These are phyloP conservation scores for Digitonthophagus gazella DNA, from an alignment of 2,888 invertebrate species.

Conservation along the genomic window DNA sequence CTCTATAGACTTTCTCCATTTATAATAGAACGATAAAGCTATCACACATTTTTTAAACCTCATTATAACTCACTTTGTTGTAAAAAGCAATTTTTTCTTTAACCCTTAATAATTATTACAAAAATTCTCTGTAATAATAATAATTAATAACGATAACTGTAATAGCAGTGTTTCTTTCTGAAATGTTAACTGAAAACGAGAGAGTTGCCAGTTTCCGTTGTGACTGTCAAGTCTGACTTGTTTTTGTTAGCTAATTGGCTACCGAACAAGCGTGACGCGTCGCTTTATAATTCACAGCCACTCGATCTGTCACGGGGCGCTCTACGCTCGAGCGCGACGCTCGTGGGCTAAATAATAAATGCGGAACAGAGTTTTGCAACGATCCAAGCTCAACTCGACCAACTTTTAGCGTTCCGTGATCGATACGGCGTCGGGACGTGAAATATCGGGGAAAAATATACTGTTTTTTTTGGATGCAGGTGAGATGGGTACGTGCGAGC, in stretches of 20 bases:
- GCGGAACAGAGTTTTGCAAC: slow-evolving; percentile 10
- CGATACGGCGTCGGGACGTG: neutral
- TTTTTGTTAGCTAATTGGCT: slow-evolving; percentile 48
- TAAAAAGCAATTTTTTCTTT: too few species aligned
- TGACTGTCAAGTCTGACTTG: slow-evolving; percentile 31
- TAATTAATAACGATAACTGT: too few species aligned
- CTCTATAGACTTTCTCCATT: too few species aligned
- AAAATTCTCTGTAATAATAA: too few species aligned
- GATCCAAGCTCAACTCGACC: neutral
- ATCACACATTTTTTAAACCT: too few species aligned
- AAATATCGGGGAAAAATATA: neutral
- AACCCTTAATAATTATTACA: too few species aligned
- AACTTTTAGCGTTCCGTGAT: neutral
- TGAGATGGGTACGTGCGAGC: too few species aligned
- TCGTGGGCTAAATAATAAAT: slow-evolving; percentile 28
- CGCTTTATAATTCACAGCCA: slow-evolving; percentile 46
- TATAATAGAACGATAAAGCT: too few species aligned
- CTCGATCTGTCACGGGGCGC: slow-evolving; percentile 38
- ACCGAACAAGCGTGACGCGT: slow-evolving; percentile 43
- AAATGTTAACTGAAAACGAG: neutral
- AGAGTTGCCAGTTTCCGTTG: slow-evolving; percentile 1
- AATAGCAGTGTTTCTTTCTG: neutral
- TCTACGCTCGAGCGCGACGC: slow-evolving; percentile 6
- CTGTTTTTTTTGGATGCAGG: neutral
- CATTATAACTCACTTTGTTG: too few species aligned